Percentiles rank a stretch among this genome's conserved stretches.
Evolutionary conservation across 2,888 invertebrate species (phyloP).

Genomic region (Ommatoiulus sabulosus): DNA sequence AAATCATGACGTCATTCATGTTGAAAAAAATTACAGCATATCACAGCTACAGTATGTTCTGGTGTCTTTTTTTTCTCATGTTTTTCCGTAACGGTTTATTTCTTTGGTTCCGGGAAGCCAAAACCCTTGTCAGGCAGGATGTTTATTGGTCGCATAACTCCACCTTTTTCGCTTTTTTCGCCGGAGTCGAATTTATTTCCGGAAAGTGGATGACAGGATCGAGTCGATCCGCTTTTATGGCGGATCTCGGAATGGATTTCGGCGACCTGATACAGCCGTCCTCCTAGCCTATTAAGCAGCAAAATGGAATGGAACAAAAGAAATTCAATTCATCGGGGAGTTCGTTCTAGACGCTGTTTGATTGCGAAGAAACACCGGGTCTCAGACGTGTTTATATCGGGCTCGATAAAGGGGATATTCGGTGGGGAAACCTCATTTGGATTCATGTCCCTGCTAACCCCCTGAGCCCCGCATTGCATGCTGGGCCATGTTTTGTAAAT

Average conservation of each 20-base stretch:
- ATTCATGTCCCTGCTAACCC: neutral
- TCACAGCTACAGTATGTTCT: too few species aligned
- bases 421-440: neutral
- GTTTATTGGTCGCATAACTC: slow-evolving; percentile 40
- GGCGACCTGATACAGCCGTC: slow-evolving; percentile 36
- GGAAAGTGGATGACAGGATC: slow-evolving; percentile 17
- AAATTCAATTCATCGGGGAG: slow-evolving; percentile 25
- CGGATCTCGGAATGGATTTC: slow-evolving; percentile 15
- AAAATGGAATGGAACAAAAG: slow-evolving; percentile 31
- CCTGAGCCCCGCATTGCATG: neutral
- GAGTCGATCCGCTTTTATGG: slow-evolving; percentile 36
- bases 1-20: too few species aligned
- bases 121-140: slow-evolving; percentile 18
- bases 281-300: neutral
- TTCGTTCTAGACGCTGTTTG: slow-evolving; percentile 10
- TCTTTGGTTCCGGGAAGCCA: slow-evolving; percentile 20
- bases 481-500: slow-evolving; percentile 17
- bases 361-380: neutral
- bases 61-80: neutral
- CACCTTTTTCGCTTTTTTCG: neutral
- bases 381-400: slow-evolving; percentile 24
- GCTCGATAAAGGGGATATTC: neutral
- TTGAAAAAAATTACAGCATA: too few species aligned
- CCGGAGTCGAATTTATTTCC: slow-evolving; percentile 31
- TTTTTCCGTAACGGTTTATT: neutral